Percentiles rank a stretch among this genome's conserved stretches.
These are phyloP conservation scores for Eupristina koningsbergeri DNA, from an alignment of 1,140 invertebrate species.

Conservation along the genomic window DNA sequence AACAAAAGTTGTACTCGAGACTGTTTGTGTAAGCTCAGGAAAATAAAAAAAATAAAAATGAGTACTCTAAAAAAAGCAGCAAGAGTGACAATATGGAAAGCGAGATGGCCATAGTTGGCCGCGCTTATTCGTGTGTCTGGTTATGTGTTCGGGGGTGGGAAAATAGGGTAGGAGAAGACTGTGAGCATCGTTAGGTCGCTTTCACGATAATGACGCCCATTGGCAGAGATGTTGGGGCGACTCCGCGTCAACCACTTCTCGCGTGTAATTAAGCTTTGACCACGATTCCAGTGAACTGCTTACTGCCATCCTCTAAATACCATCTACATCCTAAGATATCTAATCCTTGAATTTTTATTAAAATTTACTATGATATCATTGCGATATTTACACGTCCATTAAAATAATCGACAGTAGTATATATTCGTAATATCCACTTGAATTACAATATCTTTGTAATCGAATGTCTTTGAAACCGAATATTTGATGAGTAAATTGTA, in stretches of 20 bases:
- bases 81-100: not conserved
- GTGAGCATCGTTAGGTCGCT: constrained; percentile 33
- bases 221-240: not conserved
- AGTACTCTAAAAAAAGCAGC: not conserved
- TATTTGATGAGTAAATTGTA: too few species aligned
- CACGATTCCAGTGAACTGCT: not conserved
- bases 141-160: constrained; percentile 30
- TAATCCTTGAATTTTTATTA: too few species aligned
- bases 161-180: too few species aligned
- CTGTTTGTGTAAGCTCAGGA: too few species aligned
- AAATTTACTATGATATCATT: too few species aligned
- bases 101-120: constrained; percentile 3
- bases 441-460: too few species aligned
- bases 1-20: too few species aligned
- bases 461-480: too few species aligned
- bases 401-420: too few species aligned
- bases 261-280: constrained; percentile 18
- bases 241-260: not conserved
- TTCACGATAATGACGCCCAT: constrained; percentile 39
- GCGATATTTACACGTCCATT: too few species aligned
- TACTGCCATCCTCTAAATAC: not conserved
- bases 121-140: not conserved
- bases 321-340: not conserved
- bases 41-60: constrained; percentile 3
- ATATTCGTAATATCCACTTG: too few species aligned